These are phyloP conservation scores for Strongylocentrotus purpuratus DNA, from an alignment of 35 echinoderm and acorn worm species.

Conservation along the genomic window DNA sequence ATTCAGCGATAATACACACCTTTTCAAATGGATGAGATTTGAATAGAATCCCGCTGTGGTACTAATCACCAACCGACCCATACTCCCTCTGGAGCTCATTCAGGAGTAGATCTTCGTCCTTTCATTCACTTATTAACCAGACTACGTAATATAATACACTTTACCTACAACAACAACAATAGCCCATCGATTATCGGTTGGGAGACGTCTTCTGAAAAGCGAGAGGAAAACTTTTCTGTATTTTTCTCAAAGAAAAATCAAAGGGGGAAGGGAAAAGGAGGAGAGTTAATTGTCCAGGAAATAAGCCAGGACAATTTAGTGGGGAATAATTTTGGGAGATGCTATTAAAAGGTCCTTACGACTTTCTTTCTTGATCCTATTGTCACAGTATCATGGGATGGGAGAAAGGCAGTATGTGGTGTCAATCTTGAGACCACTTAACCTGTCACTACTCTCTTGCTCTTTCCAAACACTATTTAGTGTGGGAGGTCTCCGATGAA, in stretches of 20 bases:
- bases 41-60: not conserved
- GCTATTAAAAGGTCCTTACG: not conserved
- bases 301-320: not conserved
- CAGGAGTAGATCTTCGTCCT: not conserved
- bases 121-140: not conserved
- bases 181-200: not conserved
- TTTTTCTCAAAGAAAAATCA: slow-evolving; percentile 6
- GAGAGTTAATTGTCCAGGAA: not conserved
- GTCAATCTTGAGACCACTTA: slow-evolving; percentile 13
- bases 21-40: not conserved
- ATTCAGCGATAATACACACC: slow-evolving; percentile 21
- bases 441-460: slow-evolving; percentile 7
- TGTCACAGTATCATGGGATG: not conserved
- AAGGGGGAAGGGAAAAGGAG: not conserved
- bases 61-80: slow-evolving; percentile 20
- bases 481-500: slow-evolving; percentile 7
- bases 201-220: not conserved
- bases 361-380: not conserved
- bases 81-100: not conserved
- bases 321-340: not conserved
- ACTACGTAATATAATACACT: not conserved
- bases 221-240: not conserved
- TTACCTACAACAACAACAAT: slow-evolving; percentile 5
- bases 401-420: not conserved
- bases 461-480: not conserved